These are phyloP conservation scores for Lerema accius DNA, from an alignment of 1,140 invertebrate genomes.

Conservation along the genomic window DNA sequence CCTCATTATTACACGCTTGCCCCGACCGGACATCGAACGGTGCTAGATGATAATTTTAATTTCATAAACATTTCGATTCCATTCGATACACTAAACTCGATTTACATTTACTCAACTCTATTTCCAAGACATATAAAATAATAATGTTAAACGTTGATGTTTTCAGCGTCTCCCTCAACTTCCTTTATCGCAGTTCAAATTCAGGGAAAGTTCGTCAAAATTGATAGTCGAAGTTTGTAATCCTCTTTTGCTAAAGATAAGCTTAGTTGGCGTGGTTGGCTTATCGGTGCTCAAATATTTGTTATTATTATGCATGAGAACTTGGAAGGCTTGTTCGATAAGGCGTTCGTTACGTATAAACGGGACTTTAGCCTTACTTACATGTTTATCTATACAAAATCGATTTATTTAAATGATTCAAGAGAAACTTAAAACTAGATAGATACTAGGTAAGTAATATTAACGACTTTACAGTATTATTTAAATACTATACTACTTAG, in stretches of 20 bases:
- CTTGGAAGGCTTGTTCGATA: slow-evolving; percentile 37
- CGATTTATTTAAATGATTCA: not conserved
- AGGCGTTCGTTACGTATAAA: slow-evolving; percentile 32
- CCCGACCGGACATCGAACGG: too few species aligned
- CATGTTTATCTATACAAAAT: not conserved
- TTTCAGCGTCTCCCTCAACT: slow-evolving; percentile 40
- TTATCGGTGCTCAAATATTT: slow-evolving; percentile 59
- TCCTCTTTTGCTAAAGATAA: slow-evolving; percentile 61
- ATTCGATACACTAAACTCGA: not conserved
- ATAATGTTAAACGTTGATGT: not conserved
- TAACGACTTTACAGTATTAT: too few species aligned
- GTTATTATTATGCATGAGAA: slow-evolving; percentile 45
- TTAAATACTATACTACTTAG: too few species aligned
- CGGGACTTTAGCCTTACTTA: not conserved
- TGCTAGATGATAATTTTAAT: too few species aligned
- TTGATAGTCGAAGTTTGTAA: slow-evolving; percentile 63
- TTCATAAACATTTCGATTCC: too few species aligned
- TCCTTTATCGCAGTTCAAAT: slow-evolving; percentile 48
- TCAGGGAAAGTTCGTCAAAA: slow-evolving; percentile 52
- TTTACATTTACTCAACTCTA: too few species aligned
- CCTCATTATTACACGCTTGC: too few species aligned
- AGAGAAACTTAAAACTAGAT: too few species aligned
- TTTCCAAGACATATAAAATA: too few species aligned
- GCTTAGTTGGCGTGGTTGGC: slow-evolving; percentile 51
- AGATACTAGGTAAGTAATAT: too few species aligned